Conservation (phyloP, 53 echinoderm and acorn worm genomes). For the Temnopleurus reevesii region DNA sequence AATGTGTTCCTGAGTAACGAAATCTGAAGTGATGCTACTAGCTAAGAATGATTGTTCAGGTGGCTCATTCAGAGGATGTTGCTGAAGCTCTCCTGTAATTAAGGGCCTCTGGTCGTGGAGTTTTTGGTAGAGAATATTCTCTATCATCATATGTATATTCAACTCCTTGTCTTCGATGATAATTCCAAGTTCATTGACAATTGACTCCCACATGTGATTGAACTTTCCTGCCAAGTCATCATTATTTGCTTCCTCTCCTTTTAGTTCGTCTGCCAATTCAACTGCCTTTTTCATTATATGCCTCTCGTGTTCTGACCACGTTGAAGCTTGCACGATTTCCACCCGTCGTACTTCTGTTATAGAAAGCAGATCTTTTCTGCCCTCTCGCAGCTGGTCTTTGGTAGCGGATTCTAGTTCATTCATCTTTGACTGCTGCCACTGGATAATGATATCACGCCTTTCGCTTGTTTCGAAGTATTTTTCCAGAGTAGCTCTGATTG, state of each 20-base stretch:
- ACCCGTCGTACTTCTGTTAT: not conserved
- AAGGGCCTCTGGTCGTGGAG: not conserved
- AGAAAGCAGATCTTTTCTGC: not conserved
- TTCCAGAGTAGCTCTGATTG: not conserved
- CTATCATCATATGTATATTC: not conserved
- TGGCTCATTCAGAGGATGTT: not conserved
- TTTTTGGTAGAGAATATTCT: not conserved
- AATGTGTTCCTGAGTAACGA: not conserved
- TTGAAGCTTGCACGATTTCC: not conserved
- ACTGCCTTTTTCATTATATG: not conserved
- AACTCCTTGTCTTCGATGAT: not conserved
- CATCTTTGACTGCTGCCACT: not conserved
- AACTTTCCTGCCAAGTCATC: not conserved
- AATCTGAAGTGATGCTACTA: not conserved
- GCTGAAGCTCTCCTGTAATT: not conserved
- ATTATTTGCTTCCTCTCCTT: not conserved
- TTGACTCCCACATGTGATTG: not conserved
- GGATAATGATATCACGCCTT: not conserved
- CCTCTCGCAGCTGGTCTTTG: not conserved
- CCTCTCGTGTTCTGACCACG: not conserved
- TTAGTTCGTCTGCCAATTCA: not conserved
- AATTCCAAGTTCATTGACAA: not conserved
- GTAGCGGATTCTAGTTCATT: not conserved
- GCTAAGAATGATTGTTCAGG: not conserved
- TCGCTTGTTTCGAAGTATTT: not conserved